These are phyloP conservation scores for Notolepis coatsorum DNA, from an alignment of 2,797 vertebrate genomes.

Conservation along the genomic window DNA sequence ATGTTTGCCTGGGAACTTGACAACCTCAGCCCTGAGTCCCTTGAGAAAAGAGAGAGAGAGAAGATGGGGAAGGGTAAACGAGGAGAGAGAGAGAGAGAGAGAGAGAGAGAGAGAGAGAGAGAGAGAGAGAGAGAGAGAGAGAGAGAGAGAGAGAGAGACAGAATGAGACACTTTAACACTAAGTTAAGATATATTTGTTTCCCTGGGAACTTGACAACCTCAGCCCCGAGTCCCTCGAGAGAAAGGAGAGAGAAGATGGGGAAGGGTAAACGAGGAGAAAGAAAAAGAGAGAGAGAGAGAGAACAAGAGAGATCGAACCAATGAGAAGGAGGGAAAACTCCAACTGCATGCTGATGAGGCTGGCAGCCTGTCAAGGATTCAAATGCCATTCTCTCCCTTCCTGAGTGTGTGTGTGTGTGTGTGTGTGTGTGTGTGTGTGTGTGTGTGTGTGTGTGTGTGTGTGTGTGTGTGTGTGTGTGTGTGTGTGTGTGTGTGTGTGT, in stretches of 20 bases:
- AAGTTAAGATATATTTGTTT: too few species aligned
- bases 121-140: not conserved
- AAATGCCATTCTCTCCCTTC: too few species aligned
- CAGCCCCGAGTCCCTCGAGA: too few species aligned
- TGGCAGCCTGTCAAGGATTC: not conserved
- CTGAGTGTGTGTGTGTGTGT: not conserved
- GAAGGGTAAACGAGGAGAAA: not conserved
- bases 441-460: not conserved
- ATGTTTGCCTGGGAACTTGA: too few species aligned
- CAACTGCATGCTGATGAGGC: conserved; percentile 15
- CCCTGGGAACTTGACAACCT: too few species aligned
- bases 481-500: not conserved
- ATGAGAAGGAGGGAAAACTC: conserved; percentile 51
- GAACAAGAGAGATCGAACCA: conserved; percentile 28
- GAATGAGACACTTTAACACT: not conserved
- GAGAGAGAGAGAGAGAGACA: not conserved
- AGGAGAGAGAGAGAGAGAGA: not conserved
- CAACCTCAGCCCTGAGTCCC: too few species aligned
- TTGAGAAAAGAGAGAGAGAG: not conserved
- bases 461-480: too few species aligned
- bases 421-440: not conserved
- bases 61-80: not conserved
- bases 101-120: not conserved
- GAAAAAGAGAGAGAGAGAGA: conserved; percentile 11
- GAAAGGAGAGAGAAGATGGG: not conserved